Base-by-base conservation (phyloP, 2,888 invertebrate species). In the Omphaloscelis lunosa region DNA sequence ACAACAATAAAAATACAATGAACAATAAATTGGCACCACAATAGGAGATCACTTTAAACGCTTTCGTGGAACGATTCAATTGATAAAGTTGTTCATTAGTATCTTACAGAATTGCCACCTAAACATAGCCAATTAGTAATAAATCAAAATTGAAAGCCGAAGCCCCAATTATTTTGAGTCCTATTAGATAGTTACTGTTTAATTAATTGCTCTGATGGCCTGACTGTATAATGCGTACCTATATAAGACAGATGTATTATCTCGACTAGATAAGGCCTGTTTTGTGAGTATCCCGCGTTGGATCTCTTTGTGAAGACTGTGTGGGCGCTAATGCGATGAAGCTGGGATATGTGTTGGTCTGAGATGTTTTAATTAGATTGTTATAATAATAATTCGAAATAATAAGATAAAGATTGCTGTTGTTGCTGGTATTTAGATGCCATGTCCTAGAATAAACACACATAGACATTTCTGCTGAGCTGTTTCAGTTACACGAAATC, bases 91-190 rank as follows among this genome's bases (percentile, higher is more conserved):
- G 61, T 77, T 77, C 45, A 77, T 83, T 85, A 72, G 62, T 70
- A 66, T 75, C 71, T 70, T 27, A 72, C 29, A 72, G 53, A 77
- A 79, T 80, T 82, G 67, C 76, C 82, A 67, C 72, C 75, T 79
- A 75, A 82, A 84, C 71, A 85, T 61, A 41, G 56, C 80, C 86
- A 89, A 86, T 89, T 88, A 89, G 78, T 74, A 73, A 80, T 85
- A 86, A 87, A 86, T 84, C 84, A 83, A 84, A 87, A 77, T 86
- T 80, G 83, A 83, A 79, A 88, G 74, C 80, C 76, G 29, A 81
- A 81, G 73, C 63, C 72, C 76, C 82, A 87, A 88, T 89, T 88
- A 88, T 83, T 80, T 71, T 75, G 71, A 77, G 82, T 77, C 80
- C 77, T 80, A 80, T 86, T 88, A 81, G 75, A 88, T 86, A 82